A percentile compares a stretch with the other conserved stretches of the same genome.
Conservation (phyloP, 1,140 invertebrate genomes). For the Tetranychus cinnabarinus region DNA sequence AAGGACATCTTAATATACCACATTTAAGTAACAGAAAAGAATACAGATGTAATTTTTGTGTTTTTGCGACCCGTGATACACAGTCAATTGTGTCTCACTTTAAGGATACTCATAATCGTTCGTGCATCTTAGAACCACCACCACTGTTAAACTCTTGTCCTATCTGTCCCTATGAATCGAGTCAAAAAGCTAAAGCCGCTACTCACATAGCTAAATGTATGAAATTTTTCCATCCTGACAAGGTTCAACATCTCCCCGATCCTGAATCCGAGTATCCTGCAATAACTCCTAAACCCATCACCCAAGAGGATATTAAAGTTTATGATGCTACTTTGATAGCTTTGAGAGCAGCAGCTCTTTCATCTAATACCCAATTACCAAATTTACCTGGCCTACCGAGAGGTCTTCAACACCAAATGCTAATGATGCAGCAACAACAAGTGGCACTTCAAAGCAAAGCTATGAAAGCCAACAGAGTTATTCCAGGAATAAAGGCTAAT, state of each 20-base stretch:
- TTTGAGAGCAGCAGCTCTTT: slow-evolving; percentile 5
- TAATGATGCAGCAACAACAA: slow-evolving; percentile 8
- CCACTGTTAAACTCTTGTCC: slow-evolving; percentile 71
- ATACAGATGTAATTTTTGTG: slow-evolving; percentile 52
- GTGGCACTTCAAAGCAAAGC: not conserved
- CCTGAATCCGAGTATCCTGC: slow-evolving; percentile 58
- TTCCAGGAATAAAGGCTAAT: not conserved
- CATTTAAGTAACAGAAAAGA: slow-evolving; percentile 53
- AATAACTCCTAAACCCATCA: slow-evolving; percentile 41
- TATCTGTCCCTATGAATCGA: slow-evolving; percentile 81
- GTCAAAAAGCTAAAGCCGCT: slow-evolving; percentile 72
- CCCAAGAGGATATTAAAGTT: slow-evolving; percentile 15
- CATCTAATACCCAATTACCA: slow-evolving; percentile 4
- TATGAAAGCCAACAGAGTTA: not conserved
- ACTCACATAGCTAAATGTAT: slow-evolving; percentile 65
- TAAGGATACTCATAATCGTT: slow-evolving; percentile 60
- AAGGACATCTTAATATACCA: slow-evolving; percentile 69
- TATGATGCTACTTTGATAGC: slow-evolving; percentile 15
- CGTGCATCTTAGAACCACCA: slow-evolving; percentile 54
- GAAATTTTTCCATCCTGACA: slow-evolving; percentile 66
- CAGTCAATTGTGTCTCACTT: slow-evolving; percentile 75
- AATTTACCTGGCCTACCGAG: slow-evolving; percentile 6
- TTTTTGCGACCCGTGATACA: slow-evolving; percentile 51
- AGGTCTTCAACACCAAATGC: slow-evolving; percentile 10
- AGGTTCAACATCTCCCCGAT: slow-evolving; percentile 51